These are phyloP conservation scores for Cygnus atratus DNA, from an alignment of 2,113 vertebrate species.

Conservation along the genomic window DNA sequence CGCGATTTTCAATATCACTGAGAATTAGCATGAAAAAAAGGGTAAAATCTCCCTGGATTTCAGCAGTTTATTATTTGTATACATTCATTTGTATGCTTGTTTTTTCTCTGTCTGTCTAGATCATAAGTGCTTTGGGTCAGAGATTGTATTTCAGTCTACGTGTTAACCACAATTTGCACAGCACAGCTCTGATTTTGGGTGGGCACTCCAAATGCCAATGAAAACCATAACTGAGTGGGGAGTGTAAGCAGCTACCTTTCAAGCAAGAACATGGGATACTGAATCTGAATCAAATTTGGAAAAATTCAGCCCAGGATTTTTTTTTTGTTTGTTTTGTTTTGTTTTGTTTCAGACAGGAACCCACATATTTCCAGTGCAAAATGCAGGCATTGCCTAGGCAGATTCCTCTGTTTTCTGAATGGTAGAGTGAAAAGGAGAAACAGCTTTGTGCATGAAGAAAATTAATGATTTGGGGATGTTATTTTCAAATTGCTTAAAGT, in stretches of 20 bases:
- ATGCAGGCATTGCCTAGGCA: background rate
- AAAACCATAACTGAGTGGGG: background rate
- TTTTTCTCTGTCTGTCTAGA: slow-evolving; percentile 17
- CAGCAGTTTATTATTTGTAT: slow-evolving; percentile 36
- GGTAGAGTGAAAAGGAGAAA: slow-evolving; percentile 45
- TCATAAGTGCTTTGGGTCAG: background rate
- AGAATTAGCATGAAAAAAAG: slow-evolving; percentile 43
- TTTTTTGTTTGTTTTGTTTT: slow-evolving; percentile 1
- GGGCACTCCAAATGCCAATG: background rate
- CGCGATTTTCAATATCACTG: slow-evolving; percentile 29
- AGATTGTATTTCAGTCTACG: background rate
- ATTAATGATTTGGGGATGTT: slow-evolving; percentile 46
- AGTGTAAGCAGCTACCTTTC: background rate
- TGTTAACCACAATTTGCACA: background rate
- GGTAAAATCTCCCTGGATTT: slow-evolving; percentile 26
- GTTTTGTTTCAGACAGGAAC: slow-evolving; percentile 60
- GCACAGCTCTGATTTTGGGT: background rate
- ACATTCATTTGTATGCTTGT: slow-evolving; percentile 24
- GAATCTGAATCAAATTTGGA: slow-evolving; percentile 19
- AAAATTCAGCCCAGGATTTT: background rate
- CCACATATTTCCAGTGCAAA: background rate
- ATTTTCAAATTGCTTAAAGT: slow-evolving; percentile 59
- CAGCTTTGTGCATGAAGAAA: slow-evolving; percentile 41
- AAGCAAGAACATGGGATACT: background rate
- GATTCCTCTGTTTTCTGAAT: slow-evolving; percentile 25